Evolutionary conservation across 2,797 vertebrate species (phyloP).

Genomic region (Lacerta viridis): DNA sequence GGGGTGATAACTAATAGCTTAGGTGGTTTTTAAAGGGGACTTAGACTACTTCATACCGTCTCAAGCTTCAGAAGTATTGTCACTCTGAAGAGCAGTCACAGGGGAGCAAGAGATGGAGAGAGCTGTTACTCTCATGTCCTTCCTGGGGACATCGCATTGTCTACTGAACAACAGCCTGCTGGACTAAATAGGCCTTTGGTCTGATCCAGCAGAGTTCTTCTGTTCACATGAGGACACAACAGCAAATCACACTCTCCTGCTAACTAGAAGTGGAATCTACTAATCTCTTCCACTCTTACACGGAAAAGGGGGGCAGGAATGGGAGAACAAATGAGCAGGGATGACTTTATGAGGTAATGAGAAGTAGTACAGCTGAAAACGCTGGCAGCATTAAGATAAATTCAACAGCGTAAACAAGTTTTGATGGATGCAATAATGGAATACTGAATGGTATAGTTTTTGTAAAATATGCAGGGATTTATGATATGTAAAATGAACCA

Average conservation of each 20-base stretch:
- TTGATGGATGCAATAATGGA: too few relatives aligned
- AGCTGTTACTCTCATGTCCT: background rate
- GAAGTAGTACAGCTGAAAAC: too few relatives aligned
- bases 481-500: too few relatives aligned
- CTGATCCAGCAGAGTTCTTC: background rate
- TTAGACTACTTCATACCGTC: background rate
- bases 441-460: too few relatives aligned
- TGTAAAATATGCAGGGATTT: too few relatives aligned
- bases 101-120: background rate
- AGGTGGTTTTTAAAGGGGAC: background rate
- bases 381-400: too few relatives aligned
- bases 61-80: background rate
- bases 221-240: background rate
- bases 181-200: background rate
- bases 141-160: background rate
- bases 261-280: background rate
- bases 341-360: background rate
- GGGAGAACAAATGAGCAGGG: background rate
- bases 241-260: background rate
- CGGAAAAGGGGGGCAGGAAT: background rate
- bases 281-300: background rate
- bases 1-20: background rate
- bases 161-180: background rate
- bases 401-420: too few relatives aligned
- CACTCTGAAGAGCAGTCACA: background rate